A percentile compares a stretch with the other conserved stretches of the same genome.
Conservation (phyloP, 2,797 vertebrate species). For the Spatula clypeata region DNA sequence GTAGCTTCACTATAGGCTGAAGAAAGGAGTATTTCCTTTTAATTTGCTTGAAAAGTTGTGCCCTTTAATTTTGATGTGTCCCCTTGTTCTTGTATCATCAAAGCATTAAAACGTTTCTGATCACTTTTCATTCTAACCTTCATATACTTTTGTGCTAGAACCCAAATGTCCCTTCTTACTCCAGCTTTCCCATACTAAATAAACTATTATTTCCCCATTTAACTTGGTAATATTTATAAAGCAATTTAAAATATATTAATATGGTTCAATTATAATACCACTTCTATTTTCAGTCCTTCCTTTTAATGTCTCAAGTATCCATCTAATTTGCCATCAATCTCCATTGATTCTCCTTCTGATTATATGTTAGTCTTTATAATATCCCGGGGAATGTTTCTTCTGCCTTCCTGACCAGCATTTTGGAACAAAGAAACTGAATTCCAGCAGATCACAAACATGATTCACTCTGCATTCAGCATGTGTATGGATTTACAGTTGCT, state of each 20-base stretch:
- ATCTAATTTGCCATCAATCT: constrained; percentile 74
- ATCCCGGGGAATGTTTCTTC: constrained; percentile 46
- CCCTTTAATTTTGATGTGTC: constrained; percentile 61
- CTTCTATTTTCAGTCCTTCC: constrained; percentile 56
- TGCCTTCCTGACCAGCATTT: constrained; percentile 65
- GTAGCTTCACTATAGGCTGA: constrained; percentile 7
- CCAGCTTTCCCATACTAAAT: constrained; percentile 24
- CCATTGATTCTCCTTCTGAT: constrained; percentile 65
- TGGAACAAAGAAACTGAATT: constrained; percentile 51
- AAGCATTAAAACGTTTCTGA: constrained; percentile 53
- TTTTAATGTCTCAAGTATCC: constrained; percentile 67
- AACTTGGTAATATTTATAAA: constrained; percentile 71
- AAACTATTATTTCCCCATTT: constrained; percentile 47
- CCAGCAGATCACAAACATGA: constrained; percentile 16
- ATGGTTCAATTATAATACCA: constrained; percentile 45
- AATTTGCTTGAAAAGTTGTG: constrained; percentile 69
- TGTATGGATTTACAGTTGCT: constrained; percentile 19
- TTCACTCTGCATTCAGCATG: not conserved
- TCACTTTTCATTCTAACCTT: constrained; percentile 57
- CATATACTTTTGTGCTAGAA: constrained; percentile 10
- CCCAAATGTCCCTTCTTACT: not conserved
- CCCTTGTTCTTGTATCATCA: constrained; percentile 64
- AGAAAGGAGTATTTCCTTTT: constrained; percentile 60
- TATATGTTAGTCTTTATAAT: constrained; percentile 62
- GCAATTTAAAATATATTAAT: constrained; percentile 70